A percentile compares a stretch with the other conserved stretches of the same genome.
Conservation (phyloP, 2,888 invertebrate species). For the Agriopis aurantiaria region DNA sequence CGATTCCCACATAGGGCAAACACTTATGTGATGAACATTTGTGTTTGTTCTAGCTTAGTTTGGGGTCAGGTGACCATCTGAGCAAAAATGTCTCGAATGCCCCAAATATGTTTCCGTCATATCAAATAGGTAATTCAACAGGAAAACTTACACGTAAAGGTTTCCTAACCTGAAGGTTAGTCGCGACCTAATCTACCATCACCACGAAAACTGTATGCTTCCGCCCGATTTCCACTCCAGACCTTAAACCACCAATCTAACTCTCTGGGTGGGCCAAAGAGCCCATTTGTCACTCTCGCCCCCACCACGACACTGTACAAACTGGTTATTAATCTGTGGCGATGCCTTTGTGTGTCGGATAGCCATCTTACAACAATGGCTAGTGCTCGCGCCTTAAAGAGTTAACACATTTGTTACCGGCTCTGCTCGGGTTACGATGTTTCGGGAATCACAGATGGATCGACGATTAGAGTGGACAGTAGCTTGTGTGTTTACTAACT, state of each 20-base stretch:
- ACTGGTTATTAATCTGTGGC: constrained; percentile 46
- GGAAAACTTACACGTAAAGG: too few species aligned
- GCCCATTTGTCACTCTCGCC: constrained; percentile 74
- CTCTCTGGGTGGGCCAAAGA: constrained; percentile 72
- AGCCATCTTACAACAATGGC: constrained; percentile 75
- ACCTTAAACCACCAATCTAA: constrained; percentile 27
- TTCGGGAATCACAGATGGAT: constrained; percentile 29
- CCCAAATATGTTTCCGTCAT: too few species aligned
- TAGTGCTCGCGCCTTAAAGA: constrained; percentile 76
- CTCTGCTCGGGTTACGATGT: constrained; percentile 55
- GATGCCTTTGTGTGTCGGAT: constrained; percentile 67
- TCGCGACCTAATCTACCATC: not conserved
- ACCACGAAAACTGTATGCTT: not conserved
- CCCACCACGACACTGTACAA: constrained; percentile 62
- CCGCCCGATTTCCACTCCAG: constrained; percentile 3
- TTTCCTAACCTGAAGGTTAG: too few species aligned
- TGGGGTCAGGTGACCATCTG: too few species aligned
- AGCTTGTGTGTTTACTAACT: not conserved
- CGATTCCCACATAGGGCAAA: too few species aligned
- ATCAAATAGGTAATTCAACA: too few species aligned
- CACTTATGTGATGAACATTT: too few species aligned
- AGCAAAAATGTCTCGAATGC: too few species aligned
- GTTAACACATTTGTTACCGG: constrained; percentile 79
- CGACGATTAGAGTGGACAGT: constrained; percentile 10
- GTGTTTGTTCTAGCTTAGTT: too few species aligned